phyloP scores from a whole-genome alignment of 2,113 vertebrate species.

The Notechis scutatus region DNA sequence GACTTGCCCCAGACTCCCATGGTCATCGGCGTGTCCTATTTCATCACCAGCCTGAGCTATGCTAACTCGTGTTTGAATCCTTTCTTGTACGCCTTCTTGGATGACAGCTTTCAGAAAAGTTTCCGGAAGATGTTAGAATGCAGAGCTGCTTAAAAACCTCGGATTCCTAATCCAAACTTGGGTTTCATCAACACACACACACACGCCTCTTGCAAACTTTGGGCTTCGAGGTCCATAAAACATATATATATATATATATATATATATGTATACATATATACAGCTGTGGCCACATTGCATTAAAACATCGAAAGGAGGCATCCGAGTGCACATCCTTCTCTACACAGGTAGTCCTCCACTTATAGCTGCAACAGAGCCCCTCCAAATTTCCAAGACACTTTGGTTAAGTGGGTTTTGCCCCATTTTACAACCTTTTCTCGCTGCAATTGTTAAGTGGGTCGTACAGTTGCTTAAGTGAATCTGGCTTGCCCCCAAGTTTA shows the following conservation, averaged over 20 bases:
- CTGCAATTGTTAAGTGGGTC: no score
- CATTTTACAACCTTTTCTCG: no score
- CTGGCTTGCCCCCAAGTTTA: not conserved
- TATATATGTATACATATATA: no score
- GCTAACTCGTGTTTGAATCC: slow-evolving; percentile 90
- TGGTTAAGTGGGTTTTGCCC: no score
- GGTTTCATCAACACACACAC: not conserved
- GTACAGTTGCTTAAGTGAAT: no score
- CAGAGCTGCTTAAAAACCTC: slow-evolving; percentile 57
- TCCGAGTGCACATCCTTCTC: rapidly evolving
- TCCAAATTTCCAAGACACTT: no score
- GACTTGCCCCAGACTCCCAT: slow-evolving; percentile 82
- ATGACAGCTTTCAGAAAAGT: slow-evolving; percentile 85
- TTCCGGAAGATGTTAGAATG: slow-evolving; percentile 82
- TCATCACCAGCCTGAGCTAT: slow-evolving; percentile 89
- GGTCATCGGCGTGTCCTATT: slow-evolving; percentile 84
- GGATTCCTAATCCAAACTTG: not conserved
- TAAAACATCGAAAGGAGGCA: not conserved
- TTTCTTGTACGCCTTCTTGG: slow-evolving; percentile 86
- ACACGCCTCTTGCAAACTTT: not conserved
- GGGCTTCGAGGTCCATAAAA: rapidly evolving
- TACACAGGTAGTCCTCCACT: no score
- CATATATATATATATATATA: no score
- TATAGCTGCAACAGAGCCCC: rapidly evolving
- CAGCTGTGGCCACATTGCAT: not conserved